These are phyloP conservation scores for Triplophysa siluroides DNA, from an alignment of 2,113 vertebrate genomes.

Conservation along the genomic window DNA sequence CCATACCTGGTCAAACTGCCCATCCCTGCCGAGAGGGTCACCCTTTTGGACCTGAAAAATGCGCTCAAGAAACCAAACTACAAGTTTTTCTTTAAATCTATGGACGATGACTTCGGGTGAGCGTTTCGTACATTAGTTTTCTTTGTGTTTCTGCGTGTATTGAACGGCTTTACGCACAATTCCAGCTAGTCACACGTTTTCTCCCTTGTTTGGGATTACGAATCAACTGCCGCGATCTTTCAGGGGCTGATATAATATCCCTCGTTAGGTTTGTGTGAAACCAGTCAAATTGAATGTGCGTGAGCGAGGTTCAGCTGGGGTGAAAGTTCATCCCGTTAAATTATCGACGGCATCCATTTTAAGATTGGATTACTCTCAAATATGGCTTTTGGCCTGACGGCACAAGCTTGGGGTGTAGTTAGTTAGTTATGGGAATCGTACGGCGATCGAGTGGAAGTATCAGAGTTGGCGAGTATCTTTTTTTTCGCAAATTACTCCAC, in stretches of 20 bases:
- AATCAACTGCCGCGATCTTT: not conserved
- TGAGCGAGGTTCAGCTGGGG: slow-evolving; percentile 30
- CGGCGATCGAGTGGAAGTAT: not conserved
- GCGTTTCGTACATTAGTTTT: slow-evolving; percentile 42
- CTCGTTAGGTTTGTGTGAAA: not conserved
- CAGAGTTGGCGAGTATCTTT: not conserved
- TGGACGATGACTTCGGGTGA: slow-evolving; percentile 98
- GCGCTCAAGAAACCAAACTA: slow-evolving; percentile 94
- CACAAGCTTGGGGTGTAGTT: slow-evolving; percentile 2
- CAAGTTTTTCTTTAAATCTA: slow-evolving; percentile 99
- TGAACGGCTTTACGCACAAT: not conserved
- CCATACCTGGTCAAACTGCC: slow-evolving; percentile 95
- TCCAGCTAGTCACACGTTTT: not conserved
- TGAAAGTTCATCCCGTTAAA: slow-evolving; percentile 22
- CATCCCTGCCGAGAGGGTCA: slow-evolving; percentile 89
- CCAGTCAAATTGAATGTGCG: not conserved
- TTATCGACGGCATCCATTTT: slow-evolving; percentile 51
- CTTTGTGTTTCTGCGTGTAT: slow-evolving; percentile 2
- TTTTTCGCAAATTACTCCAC: slow-evolving; percentile 4
- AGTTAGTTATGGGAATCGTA: slow-evolving; percentile 1
- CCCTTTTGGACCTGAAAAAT: slow-evolving; percentile 93
- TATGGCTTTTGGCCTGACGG: slow-evolving; percentile 30
- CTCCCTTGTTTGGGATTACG: not conserved
- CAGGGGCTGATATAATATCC: not conserved
- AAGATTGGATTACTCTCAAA: slow-evolving; percentile 44